Percentiles rank a stretch among this genome's conserved stretches.
Evolutionary conservation across 30 jellyfish, hydroid and myxozoan genomes (phyloP).

Genomic region (Aurelia aurita): DNA sequence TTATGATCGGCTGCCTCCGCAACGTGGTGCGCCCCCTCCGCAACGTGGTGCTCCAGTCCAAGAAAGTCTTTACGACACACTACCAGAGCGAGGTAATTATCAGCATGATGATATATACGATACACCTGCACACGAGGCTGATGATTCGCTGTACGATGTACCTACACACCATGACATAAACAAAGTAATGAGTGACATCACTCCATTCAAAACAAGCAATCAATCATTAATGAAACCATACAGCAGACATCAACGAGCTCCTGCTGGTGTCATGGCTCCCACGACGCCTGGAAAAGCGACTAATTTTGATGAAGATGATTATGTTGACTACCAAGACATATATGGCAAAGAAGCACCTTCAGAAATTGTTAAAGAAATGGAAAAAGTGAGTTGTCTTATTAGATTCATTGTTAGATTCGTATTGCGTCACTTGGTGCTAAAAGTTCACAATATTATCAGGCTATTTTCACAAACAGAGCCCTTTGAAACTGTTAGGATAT

Average conservation of each 20-base stretch:
- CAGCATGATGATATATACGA: conserved; percentile 8
- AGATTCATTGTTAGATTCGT: too few species aligned
- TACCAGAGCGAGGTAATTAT: not conserved
- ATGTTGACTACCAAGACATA: conserved; percentile 93
- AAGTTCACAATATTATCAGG: too few species aligned
- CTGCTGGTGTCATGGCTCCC: not conserved
- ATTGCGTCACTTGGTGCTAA: too few species aligned
- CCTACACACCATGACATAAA: conserved; percentile 80
- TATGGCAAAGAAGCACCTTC: conserved; percentile 93
- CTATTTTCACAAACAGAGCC: too few species aligned
- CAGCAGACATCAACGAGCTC: conserved; percentile 31
- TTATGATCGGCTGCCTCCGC: conserved; percentile 17
- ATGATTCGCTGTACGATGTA: conserved; percentile 46
- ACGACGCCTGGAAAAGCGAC: not conserved
- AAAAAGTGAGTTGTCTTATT: conserved; percentile 44
- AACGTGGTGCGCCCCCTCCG: not conserved
- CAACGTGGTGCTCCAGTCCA: conserved; percentile 10
- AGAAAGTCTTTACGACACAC: conserved; percentile 52
- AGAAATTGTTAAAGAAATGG: conserved; percentile 79
- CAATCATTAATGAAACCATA: conserved; percentile 53
- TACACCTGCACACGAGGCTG: not conserved
- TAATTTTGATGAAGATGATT: conserved; percentile 78
- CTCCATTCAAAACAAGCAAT: conserved; percentile 42
- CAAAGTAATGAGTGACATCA: conserved; percentile 72
- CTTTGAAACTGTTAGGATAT: too few species aligned